phyloP scores from a whole-genome alignment of 2,113 vertebrate genomes.

The Tachysurus vachellii region DNA sequence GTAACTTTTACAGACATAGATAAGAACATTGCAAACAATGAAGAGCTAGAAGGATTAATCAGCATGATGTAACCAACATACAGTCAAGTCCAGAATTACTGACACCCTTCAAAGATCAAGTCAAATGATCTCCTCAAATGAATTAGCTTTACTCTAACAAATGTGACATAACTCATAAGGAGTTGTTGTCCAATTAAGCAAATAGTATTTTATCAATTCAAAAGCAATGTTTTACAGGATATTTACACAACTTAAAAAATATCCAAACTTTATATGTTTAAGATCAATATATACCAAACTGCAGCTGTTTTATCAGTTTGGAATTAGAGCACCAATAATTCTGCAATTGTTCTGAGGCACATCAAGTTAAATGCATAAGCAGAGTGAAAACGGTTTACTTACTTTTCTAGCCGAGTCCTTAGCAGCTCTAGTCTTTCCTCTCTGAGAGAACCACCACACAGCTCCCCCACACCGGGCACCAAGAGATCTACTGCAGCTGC shows the following conservation, averaged over 20 bases:
- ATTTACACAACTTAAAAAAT: background rate
- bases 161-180: background rate
- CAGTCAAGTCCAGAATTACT: background rate
- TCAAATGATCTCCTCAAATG: background rate
- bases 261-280: background rate
- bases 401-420: slow-evolving; percentile 79
- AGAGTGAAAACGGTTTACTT: slow-evolving; percentile 41
- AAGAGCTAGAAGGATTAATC: background rate
- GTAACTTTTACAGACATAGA: background rate
- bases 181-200: background rate
- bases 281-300: background rate
- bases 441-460: slow-evolving; percentile 92
- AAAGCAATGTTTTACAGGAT: background rate
- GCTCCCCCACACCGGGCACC: slow-evolving; percentile 88
- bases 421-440: slow-evolving; percentile 87
- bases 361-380: background rate
- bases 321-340: background rate
- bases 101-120: background rate
- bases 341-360: background rate
- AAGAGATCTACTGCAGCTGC: slow-evolving; percentile 94
- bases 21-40: background rate
- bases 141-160: background rate
- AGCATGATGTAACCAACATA: background rate
- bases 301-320: background rate
- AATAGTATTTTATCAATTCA: background rate